These are phyloP conservation scores for Ispidina lecontei DNA, from an alignment of 2,797 vertebrate species.

Conservation along the genomic window DNA sequence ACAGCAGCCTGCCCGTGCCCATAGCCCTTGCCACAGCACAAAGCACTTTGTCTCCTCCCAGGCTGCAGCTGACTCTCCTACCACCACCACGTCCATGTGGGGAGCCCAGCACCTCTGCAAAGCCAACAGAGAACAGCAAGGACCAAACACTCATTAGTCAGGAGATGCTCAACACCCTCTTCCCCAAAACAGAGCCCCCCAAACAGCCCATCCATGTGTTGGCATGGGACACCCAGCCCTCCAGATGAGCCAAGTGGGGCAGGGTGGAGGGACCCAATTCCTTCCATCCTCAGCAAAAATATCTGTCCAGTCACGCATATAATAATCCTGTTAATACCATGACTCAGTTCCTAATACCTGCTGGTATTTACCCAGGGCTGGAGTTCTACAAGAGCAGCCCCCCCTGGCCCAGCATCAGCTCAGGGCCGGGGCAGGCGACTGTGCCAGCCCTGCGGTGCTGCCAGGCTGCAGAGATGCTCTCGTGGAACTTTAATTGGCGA, in stretches of 20 bases:
- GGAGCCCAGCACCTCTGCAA: background rate
- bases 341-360: constrained; percentile 43
- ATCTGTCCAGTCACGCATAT: background rate
- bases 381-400: background rate
- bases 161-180: background rate
- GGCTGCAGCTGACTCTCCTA: background rate
- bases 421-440: background rate
- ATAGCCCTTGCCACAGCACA: rapidly evolving
- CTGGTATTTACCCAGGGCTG: background rate
- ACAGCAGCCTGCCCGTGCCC: background rate
- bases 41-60: background rate
- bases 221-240: rapidly evolving
- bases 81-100: rapidly evolving
- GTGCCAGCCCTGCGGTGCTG: background rate
- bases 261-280: background rate
- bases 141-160: rapidly evolving
- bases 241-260: rapidly evolving
- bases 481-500: background rate
- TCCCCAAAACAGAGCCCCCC: background rate
- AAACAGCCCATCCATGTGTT: background rate
- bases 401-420: rapidly evolving
- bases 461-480: background rate
- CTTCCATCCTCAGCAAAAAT: background rate
- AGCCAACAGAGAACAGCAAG: rapidly evolving
- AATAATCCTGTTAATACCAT: background rate